Evolutionary conservation across 2,888 invertebrate species (phyloP).

Genomic region (Synergus gifuensis): DNA sequence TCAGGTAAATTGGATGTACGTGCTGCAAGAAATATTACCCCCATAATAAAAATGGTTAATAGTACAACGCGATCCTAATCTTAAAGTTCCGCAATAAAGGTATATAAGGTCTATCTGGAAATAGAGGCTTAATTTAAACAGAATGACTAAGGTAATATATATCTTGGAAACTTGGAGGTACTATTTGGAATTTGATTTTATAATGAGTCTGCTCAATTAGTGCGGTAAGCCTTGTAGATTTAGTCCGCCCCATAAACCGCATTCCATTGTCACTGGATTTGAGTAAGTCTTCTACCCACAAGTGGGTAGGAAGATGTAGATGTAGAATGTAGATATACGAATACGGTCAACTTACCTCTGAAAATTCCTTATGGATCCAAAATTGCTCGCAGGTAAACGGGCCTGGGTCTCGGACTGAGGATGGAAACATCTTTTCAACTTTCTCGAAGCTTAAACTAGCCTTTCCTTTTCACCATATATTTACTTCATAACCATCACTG

Average conservation of each 20-base stretch:
- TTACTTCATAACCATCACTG: background rate
- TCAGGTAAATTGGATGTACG: background rate
- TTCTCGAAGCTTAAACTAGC: background rate
- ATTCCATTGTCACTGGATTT: slow-evolving; percentile 40
- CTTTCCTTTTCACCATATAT: background rate
- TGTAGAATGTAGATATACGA: background rate
- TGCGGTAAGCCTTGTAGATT: slow-evolving; percentile 36
- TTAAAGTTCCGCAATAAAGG: background rate
- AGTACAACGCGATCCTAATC: background rate
- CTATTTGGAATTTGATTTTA: slow-evolving; percentile 22
- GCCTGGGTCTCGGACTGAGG: background rate
- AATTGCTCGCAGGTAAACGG: background rate
- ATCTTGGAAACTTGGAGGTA: background rate
- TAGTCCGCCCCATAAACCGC: slow-evolving; percentile 39
- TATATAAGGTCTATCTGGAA: background rate
- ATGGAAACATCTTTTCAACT: background rate
- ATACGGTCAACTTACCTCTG: slow-evolving; percentile 39
- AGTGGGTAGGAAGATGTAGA: slow-evolving; percentile 26
- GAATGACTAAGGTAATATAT: slow-evolving; percentile 10
- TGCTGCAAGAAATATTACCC: background rate
- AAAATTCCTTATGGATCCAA: slow-evolving; percentile 24
- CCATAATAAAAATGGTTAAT: background rate
- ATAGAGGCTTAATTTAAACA: background rate
- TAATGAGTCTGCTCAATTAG: slow-evolving; percentile 41
- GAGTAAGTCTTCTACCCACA: slow-evolving; percentile 25